Percentiles rank a stretch among this genome's conserved stretches.
These are phyloP conservation scores for Microcebus jonahi DNA, from an alignment of 2,113 vertebrate species.

Conservation along the genomic window DNA sequence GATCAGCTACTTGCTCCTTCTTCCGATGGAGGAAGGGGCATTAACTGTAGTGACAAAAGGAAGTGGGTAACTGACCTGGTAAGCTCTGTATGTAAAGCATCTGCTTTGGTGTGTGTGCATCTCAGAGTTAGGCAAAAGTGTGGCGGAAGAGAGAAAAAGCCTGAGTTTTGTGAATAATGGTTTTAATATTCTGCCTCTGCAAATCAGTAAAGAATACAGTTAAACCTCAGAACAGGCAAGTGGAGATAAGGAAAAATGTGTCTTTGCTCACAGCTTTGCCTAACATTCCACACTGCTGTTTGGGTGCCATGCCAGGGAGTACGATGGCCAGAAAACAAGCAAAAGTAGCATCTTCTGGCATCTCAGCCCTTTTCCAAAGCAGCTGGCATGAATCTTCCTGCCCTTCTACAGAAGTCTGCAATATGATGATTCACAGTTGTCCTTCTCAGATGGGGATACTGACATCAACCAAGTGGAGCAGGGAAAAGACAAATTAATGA, in stretches of 20 bases:
- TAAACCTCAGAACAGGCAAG: neutral
- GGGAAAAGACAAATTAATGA: constrained; percentile 1
- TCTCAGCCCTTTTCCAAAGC: neutral
- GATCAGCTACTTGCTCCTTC: neutral
- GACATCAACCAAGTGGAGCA: neutral
- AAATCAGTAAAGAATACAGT: neutral
- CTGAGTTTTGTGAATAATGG: neutral
- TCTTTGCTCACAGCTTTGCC: neutral
- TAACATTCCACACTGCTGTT: neutral
- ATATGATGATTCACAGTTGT: neutral
- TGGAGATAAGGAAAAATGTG: neutral
- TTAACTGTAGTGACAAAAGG: neutral
- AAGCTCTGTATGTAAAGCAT: neutral
- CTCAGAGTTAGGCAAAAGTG: neutral
- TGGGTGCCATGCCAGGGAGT: neutral
- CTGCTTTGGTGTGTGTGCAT: neutral
- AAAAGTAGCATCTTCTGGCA: neutral
- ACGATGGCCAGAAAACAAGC: neutral
- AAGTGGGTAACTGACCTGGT: neutral
- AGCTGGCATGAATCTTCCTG: neutral
- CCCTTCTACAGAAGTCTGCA: neutral
- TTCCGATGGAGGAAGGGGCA: neutral
- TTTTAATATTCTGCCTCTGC: constrained; percentile 15
- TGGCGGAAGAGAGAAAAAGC: neutral
- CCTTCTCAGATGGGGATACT: neutral